These are phyloP conservation scores for Gadus macrocephalus DNA, from an alignment of 2,113 vertebrate genomes.

Conservation along the genomic window DNA sequence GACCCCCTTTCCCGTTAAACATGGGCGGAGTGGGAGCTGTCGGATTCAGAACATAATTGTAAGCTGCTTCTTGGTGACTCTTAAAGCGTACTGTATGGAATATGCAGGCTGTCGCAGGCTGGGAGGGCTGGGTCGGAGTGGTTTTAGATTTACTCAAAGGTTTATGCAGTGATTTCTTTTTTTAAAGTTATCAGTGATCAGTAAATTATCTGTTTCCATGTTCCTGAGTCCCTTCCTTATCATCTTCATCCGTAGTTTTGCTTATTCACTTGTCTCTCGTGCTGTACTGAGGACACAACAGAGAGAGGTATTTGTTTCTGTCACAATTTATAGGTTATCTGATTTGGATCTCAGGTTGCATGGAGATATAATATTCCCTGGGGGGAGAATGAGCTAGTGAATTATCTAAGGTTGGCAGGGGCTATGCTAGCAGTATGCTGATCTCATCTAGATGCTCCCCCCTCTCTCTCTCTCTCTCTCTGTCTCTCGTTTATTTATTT, in stretches of 20 bases:
- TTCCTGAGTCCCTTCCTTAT: slow-evolving; percentile 2
- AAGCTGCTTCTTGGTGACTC: no score
- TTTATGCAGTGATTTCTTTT: slow-evolving; percentile 6
- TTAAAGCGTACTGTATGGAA: no score
- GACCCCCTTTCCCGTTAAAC: not conserved
- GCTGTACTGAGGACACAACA: not conserved
- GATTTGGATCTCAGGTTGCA: not conserved
- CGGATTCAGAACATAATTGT: not conserved
- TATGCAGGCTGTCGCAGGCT: no score
- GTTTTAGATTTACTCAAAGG: not conserved
- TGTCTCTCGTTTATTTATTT: not conserved
- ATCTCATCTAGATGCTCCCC: slow-evolving; percentile 51
- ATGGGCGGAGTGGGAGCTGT: not conserved
- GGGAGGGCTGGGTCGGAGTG: no score
- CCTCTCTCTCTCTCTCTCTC: slow-evolving; percentile 9
- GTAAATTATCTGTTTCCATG: not conserved
- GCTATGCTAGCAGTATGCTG: slow-evolving; percentile 32
- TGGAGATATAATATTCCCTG: no score
- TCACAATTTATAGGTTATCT: not conserved
- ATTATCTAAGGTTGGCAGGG: slow-evolving; percentile 39
- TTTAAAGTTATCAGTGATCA: slow-evolving; percentile 5
- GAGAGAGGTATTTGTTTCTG: not conserved
- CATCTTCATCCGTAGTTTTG: not conserved
- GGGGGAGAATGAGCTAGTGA: slow-evolving; percentile 24
- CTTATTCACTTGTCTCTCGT: not conserved